Evolutionary conservation across 1,140 invertebrate species (phyloP), one percentile per base, ranked within the genome.

Genomic region (Solen grandis): DNA sequence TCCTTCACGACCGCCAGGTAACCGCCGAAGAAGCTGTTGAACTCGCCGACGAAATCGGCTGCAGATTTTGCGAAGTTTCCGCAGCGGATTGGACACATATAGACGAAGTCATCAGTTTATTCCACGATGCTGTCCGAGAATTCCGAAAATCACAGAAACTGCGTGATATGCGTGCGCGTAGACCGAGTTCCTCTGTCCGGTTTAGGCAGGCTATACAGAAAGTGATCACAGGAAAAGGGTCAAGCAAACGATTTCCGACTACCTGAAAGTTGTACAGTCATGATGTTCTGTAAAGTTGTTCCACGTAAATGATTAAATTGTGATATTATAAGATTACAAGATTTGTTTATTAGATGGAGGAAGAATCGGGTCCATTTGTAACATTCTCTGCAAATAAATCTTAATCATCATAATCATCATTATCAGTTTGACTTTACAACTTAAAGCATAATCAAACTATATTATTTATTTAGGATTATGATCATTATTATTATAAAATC

Each of bases 1-100:
- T 98, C 95, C 95, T 97, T 36, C 97, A 98, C 92, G 93, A 98
- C 62, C 93, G 97, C 85, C 96, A 98, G 94, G 96, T 98, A 69
- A 96, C 95, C 86, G 94, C 94, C 14, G 96, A 95, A 0, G 94
- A 95, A 76, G 97, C 95, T 0, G 94, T 95, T 38, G 92, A 94
- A 29, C 92, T 96, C 22, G 95, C 95, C 81, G 88, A 95, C 95
- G 92, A 96, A 63, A 88, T 97, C 69, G 95, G 96, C 38, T 96
- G 96, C 87, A 95, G 95, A 83, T 97, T 96, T 87, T 95, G 96
- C 87, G 96, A 97, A 90, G 95, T 97, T 62, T 97, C 96, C 1
- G 96, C 88, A 19, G 86, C 87, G 25, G 87, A 90, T 59, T 88
- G 88, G 85, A 88, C 85, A 57, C 84, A 88, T 36, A 81, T 88